Base-by-base conservation (phyloP, 2,888 invertebrate genomes). In the Tetramorium bicarinatum region DNA sequence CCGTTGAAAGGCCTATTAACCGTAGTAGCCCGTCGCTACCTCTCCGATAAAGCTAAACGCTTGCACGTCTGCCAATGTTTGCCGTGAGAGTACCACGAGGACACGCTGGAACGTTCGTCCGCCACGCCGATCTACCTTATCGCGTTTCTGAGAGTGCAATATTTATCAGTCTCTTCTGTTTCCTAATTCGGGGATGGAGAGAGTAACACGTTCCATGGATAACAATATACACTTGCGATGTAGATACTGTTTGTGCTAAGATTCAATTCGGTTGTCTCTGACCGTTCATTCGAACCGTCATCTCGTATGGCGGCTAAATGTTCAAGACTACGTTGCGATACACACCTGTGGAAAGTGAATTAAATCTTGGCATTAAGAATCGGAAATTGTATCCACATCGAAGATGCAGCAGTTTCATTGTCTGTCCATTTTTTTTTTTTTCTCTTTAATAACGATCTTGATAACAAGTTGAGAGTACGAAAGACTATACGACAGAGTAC, bases 91-190 rank as follows among this genome's bases (percentile, higher is more conserved):
- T 85, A 64, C 47, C 47, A 54, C 15, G 47, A 34, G 8, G 41
- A 38, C 2, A 59, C n/a, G 18, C 41, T 52, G 54, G 52, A 64
- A 74, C 29, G 74, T 56, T 76, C 62, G 29, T 38, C n/a, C 38
- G n/a, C 9, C 34, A 29, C 18, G 21, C 64, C 49, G 83, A 85
- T 82, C 76, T 62, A 83, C 83, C 89, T 89, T 88, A 80, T 87
- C 82, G 13, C 44, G 29, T 49, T 49, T 44, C 15, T 21, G 9
- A 62, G 9, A 62, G 25, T 61, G 61, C 29, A 21, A 76, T 44
- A 49, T 21, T 69, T 64, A 64, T 47, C 75, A 15, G 15, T 25
- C 29, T n/a, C 44, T 64, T 18, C 9, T 34, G 34, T 64, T 49
- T 44, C 13, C n/a, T 34, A 6, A 74, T 21, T 76, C 11, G 54